Evolutionary conservation across 2,888 invertebrate species (phyloP).

Genomic region (Julus scanicus): DNA sequence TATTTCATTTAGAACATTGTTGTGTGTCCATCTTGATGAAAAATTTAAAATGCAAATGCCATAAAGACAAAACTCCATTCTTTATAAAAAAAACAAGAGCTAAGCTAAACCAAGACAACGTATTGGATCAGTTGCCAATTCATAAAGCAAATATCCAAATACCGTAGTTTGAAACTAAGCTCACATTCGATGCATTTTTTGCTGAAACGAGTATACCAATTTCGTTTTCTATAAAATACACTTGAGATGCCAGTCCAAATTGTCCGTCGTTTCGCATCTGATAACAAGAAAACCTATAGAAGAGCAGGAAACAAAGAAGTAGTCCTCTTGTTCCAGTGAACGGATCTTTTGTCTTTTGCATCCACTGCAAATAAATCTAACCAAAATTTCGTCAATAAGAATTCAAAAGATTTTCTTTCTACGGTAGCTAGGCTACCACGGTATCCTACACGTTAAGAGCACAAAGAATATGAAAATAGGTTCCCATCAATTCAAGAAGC

Average conservation of each 20-base stretch:
- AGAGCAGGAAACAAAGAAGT: background rate
- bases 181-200: background rate
- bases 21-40: no score
- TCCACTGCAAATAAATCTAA: constrained; percentile 1
- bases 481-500: constrained; percentile 11
- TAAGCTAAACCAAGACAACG: no score
- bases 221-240: background rate
- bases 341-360: constrained; percentile 18
- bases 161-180: no score
- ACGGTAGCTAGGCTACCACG: constrained; percentile 1
- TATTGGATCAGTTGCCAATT: no score
- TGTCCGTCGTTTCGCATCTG: background rate
- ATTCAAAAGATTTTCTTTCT: background rate
- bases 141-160: no score
- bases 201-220: background rate
- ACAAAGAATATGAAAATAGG: background rate
- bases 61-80: no score
- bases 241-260: background rate
- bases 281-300: background rate
- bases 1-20: no score
- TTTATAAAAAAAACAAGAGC: no score
- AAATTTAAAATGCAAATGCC: no score
- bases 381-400: background rate
- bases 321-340: background rate
- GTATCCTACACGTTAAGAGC: background rate